A percentile compares a stretch with the other conserved stretches of the same genome.
phyloP scores from a whole-genome alignment of 2,797 vertebrate genomes.

The Cossypha polioptera region DNA sequence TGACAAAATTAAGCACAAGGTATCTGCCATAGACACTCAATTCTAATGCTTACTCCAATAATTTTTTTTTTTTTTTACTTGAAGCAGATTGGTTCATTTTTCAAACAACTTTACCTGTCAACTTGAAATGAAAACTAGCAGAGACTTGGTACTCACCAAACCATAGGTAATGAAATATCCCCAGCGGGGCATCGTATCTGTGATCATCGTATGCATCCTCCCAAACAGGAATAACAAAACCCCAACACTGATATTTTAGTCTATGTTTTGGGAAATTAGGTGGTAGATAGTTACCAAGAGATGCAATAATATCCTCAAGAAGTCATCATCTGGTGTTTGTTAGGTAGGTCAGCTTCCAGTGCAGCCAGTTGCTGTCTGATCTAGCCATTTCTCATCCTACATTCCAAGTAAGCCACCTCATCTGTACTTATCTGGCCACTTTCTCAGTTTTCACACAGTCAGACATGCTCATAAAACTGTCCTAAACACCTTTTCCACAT shows the following conservation, averaged over 20 bases:
- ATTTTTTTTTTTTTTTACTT: neutral
- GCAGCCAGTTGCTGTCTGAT: neutral
- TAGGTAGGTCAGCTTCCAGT: neutral
- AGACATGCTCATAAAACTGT: neutral
- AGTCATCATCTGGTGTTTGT: neutral
- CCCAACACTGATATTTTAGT: neutral
- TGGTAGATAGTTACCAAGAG: neutral
- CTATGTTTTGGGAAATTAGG: neutral
- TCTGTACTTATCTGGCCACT: conserved; percentile 14
- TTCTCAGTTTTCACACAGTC: conserved; percentile 44
- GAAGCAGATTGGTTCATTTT: neutral
- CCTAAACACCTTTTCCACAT: conserved; percentile 25
- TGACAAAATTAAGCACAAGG: neutral
- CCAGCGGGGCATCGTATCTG: neutral
- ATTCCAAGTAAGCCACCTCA: conserved; percentile 47
- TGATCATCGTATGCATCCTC: neutral
- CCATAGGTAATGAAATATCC: neutral
- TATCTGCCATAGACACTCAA: neutral
- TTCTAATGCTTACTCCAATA: neutral
- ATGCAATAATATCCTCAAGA: neutral
- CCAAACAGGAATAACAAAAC: neutral
- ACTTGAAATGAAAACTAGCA: neutral
- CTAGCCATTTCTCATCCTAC: neutral
- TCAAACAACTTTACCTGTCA: neutral
- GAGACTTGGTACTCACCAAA: neutral